phyloP scores from a whole-genome alignment of 2,113 vertebrate species.

The Sylvietta virens region DNA sequence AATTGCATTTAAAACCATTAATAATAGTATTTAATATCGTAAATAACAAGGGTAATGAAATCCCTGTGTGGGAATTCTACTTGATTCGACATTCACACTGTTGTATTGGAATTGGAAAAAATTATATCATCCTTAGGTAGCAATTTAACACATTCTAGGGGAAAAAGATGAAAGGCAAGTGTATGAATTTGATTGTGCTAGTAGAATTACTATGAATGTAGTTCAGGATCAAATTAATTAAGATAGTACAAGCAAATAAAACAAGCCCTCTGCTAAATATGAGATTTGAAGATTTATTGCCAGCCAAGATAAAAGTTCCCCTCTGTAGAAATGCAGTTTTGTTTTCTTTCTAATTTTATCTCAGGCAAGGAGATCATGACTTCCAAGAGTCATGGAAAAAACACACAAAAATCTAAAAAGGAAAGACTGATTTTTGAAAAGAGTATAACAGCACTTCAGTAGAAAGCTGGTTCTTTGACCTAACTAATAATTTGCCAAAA shows the following conservation, averaged over 20 bases:
- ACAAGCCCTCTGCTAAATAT: rapidly evolving
- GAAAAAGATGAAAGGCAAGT: neutral
- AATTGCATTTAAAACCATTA: neutral
- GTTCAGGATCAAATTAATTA: neutral
- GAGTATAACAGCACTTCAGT: neutral
- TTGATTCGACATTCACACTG: neutral
- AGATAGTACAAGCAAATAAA: neutral
- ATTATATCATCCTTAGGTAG: neutral
- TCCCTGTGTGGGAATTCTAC: neutral
- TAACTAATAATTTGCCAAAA: neutral
- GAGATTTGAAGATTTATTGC: neutral
- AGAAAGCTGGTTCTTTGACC: neutral
- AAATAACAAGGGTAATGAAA: neutral
- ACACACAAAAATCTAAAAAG: neutral
- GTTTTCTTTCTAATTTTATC: neutral
- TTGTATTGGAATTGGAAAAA: neutral
- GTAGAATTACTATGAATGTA: neutral
- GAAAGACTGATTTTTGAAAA: neutral
- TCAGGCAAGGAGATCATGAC: neutral
- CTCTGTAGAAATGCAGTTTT: neutral
- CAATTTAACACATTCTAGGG: neutral
- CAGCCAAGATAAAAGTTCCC: neutral
- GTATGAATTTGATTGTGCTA: neutral
- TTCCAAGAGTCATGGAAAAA: neutral
- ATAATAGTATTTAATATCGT: neutral